A percentile compares a stretch with the other conserved stretches of the same genome.
phyloP scores from a whole-genome alignment of 1,140 invertebrate species.

The Drosophila hydei region DNA sequence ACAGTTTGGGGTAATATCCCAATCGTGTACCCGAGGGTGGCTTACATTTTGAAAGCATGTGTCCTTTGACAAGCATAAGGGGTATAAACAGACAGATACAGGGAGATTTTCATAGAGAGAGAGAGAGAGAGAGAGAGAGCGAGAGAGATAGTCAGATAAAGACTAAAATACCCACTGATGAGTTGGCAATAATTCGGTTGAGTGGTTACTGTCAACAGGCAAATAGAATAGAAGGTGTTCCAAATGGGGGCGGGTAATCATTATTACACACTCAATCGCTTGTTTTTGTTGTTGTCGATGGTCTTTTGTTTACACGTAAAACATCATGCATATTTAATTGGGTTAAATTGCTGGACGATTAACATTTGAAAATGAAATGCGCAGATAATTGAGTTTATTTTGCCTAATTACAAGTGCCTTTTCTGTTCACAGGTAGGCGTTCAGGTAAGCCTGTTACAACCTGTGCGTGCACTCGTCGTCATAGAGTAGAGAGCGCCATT shows the following conservation, averaged over 20 bases:
- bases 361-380: constrained; percentile 75
- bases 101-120: too few relatives aligned
- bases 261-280: constrained; percentile 45
- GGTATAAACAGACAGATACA: neutral
- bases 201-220: constrained; percentile 79
- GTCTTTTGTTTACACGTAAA: constrained; percentile 76
- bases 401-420: constrained; percentile 65
- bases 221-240: constrained; percentile 78
- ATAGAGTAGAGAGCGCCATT: constrained; percentile 7
- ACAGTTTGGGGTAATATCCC: constrained; percentile 17
- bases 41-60: constrained; percentile 65
- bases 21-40: constrained; percentile 36
- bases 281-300: constrained; percentile 32
- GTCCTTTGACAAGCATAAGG: constrained; percentile 50
- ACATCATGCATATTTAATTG: constrained; percentile 79
- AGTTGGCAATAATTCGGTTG: constrained; percentile 80
- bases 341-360: constrained; percentile 79
- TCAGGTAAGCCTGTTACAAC: constrained; percentile 15
- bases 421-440: neutral
- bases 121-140: neutral
- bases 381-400: constrained; percentile 81
- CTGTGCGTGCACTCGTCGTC: neutral
- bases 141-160: constrained; percentile 54
- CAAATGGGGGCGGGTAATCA: constrained; percentile 56
- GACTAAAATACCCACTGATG: constrained; percentile 78